Percentiles rank a stretch among this genome's conserved stretches.
These are phyloP conservation scores for Chionis minor DNA, from an alignment of 2,113 vertebrate genomes.

Conservation along the genomic window DNA sequence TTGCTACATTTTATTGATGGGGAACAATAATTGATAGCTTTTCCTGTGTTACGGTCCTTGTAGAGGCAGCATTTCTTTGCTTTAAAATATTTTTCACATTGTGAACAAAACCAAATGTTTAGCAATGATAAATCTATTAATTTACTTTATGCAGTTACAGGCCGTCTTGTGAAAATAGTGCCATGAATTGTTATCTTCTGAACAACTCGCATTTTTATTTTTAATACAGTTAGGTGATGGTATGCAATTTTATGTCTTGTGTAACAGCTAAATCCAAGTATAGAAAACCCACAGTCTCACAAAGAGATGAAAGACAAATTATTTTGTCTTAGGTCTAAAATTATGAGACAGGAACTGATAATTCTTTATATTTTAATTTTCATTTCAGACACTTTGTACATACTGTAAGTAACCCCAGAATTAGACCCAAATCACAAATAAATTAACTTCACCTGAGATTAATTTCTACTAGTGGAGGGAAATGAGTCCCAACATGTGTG, in stretches of 20 bases:
- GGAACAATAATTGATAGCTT: neutral
- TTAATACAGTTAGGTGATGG: neutral
- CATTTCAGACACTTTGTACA: neutral
- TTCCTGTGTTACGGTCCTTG: neutral
- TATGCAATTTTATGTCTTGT: neutral
- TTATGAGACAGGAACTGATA: neutral
- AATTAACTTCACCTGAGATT: neutral
- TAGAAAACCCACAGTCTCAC: neutral
- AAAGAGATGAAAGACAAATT: neutral
- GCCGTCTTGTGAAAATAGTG: neutral
- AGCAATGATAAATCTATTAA: neutral
- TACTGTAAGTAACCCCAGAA: neutral
- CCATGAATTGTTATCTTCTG: neutral
- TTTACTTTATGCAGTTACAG: neutral
- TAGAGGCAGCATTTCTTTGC: neutral
- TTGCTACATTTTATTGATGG: neutral
- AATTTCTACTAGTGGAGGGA: neutral
- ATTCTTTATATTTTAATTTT: neutral
- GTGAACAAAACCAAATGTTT: neutral
- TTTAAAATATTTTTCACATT: neutral
- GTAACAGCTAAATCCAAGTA: neutral
- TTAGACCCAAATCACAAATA: neutral
- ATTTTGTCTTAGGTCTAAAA: neutral
- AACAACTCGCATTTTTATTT: neutral
- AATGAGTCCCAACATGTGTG: neutral